Evolutionary conservation across 2,888 invertebrate genomes (phyloP), one percentile per base, ranked within the genome.

Genomic region (Prosapia bicincta): DNA sequence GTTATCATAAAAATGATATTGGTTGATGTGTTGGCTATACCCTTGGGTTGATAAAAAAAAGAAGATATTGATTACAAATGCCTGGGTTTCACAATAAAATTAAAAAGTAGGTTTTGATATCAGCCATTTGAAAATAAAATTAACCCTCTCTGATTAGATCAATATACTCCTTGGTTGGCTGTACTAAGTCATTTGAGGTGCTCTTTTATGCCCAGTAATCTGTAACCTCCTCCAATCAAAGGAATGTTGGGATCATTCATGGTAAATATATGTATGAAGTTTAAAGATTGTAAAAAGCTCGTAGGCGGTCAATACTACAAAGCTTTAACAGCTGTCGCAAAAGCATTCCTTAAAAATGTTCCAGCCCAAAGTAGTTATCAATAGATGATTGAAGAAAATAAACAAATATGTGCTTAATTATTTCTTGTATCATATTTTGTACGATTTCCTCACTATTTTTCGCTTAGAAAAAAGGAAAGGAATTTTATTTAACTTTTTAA

Each of bases 171-270:
- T 43, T 71, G 38, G 43, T 71, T 54, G 54, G 71, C 54, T 20
- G 43, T 23, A 10, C 54, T 65, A 71, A 71, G 71, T 43, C 38
- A 65, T 71, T 43, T 71, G 26, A 71, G 54, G 25, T 54, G 71
- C 54, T 20, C 71, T 71, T 15, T 43, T 38, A 25, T 71, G 38
- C 38, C 13, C 32, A 10, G 9, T 71, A 54, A 24, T 65, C 71
- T 71, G 23, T 65, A 13, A n/a, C 3, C 54, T 43, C n/a, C 23
- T 73, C 67, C 66, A 26, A 24, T 77, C 3, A 80, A 78, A 79
- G 81, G 81, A 32, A 76, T 81, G 73, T 80, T 79, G 71, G 80
- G 81, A 43, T 79, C 80, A 78, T 81, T 82, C 76, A 80, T 82
- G 69, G 76, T 81, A 69, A 79, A 77, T 72, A 77, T 81, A 77